A percentile compares a stretch with the other conserved stretches of the same genome.
Evolutionary conservation across 1,140 invertebrate genomes (phyloP).

Genomic region (Philotrypesis tridentata): DNA sequence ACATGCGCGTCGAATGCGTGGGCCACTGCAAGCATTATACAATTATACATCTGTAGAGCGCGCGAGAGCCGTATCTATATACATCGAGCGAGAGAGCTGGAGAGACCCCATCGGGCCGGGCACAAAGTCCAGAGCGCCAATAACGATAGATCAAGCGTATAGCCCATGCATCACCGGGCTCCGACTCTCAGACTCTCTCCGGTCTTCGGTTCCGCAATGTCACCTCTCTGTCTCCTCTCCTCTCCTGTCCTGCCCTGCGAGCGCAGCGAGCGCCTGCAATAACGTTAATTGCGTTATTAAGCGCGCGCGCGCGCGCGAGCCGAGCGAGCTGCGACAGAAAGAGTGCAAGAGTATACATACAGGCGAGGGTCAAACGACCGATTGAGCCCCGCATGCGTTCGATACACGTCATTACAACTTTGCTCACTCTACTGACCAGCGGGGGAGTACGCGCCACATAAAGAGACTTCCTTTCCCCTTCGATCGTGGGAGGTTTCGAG

Average conservation of each 20-base stretch:
- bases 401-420: constrained; percentile 67
- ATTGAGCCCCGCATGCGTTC: constrained; percentile 64
- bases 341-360: constrained; percentile 42
- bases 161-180: constrained; percentile 41
- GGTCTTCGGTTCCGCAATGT: constrained; percentile 34
- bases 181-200: constrained; percentile 30
- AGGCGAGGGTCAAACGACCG: constrained; percentile 52
- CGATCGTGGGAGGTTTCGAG: constrained; percentile 41
- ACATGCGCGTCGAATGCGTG: background rate
- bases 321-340: constrained; percentile 17
- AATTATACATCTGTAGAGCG: background rate
- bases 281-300: constrained; percentile 68
- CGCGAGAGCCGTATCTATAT: background rate
- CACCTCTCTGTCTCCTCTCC: constrained; percentile 12
- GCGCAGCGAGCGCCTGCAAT: constrained; percentile 58
- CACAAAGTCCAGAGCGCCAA: constrained; percentile 14
- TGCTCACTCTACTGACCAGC: background rate
- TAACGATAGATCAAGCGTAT: constrained; percentile 47
- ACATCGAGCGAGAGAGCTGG: too few species aligned
- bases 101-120: too few species aligned
- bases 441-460: background rate
- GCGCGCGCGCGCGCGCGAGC: constrained; percentile 17
- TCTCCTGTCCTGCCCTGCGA: too few species aligned
- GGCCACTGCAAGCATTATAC: too few species aligned
- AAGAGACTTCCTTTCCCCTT: background rate